Conservation (phyloP, 2,797 vertebrate species). For the Sebastes trivittatus region DNA sequence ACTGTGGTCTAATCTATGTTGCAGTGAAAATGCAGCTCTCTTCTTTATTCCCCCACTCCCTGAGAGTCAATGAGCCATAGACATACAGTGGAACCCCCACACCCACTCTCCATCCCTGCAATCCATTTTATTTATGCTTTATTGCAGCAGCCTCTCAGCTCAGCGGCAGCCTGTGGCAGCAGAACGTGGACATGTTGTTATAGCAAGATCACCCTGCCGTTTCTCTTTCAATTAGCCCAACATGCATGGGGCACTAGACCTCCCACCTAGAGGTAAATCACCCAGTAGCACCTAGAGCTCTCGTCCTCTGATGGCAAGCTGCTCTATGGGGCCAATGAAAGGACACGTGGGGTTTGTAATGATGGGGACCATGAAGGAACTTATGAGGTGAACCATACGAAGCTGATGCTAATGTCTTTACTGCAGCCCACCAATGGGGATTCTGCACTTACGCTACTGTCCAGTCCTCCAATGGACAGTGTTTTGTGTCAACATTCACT, state of each 20-base stretch:
- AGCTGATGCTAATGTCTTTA: conserved; percentile 45
- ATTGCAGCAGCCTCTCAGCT: conserved; percentile 63
- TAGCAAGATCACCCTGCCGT: conserved; percentile 66
- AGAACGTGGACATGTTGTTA: conserved; percentile 61
- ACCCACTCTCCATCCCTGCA: conserved; percentile 8
- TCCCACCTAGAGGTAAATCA: conserved; percentile 69
- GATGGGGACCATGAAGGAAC: conserved; percentile 25
- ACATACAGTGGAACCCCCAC: conserved; percentile 19
- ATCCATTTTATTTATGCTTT: conserved; percentile 75
- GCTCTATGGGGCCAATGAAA: conserved; percentile 24
- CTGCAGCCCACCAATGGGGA: background rate
- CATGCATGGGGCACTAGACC: conserved; percentile 39
- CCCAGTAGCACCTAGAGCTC: conserved; percentile 29
- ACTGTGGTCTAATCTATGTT: conserved; percentile 57
- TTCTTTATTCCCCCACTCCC: conserved; percentile 34
- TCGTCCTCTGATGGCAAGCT: conserved; percentile 54
- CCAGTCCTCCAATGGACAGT: background rate
- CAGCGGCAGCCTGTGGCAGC: conserved; percentile 34
- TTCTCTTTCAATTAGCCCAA: conserved; percentile 79
- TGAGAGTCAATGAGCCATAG: conserved; percentile 73
- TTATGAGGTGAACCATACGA: conserved; percentile 46
- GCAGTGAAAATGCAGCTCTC: conserved; percentile 42
- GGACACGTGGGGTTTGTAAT: conserved; percentile 10
- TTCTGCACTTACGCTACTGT: background rate
- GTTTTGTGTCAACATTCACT: background rate